Base-by-base conservation (phyloP, 1,140 invertebrate genomes). In the Periplaneta americana region DNA sequence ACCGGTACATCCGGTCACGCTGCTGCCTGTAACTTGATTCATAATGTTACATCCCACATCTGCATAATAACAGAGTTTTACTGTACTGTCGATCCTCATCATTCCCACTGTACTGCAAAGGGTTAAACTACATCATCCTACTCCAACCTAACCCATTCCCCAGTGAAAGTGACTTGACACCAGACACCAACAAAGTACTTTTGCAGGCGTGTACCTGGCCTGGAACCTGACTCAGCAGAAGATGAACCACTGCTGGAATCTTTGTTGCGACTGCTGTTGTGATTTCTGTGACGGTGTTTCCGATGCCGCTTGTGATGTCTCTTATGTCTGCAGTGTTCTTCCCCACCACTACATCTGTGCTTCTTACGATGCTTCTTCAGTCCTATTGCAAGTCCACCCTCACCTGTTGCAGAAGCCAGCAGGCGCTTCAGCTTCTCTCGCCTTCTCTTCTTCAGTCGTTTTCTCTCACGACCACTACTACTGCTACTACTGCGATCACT, bases 291-390 rank as follows among this genome's bases (percentile, higher is more conserved):
- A 37, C 86, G 88, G 79, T 90, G 90, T 83, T 90, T 90, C 37
- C 95, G 92, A 84, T 94, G 93, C 85, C 94, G 95, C 85, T 94
- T 93, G 84, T 94, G 93, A 84, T 93, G 93, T 86, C 91, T 91
- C 57, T 91, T 90, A 83, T 95, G 94, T 83, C 93, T 95, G 74
- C 94, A 93, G 83, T 91, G 91, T 81, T 94, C 92, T 81, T 94
- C 94, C 79, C 89, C 90, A 83, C 91, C 94, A 80, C 89, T 90
- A 83, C 91, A 93, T 85, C 93, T 94, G 85, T 95, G 93, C 83
- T 91, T 94, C 85, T 91, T 94, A 85, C 92, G 94, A 86, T 90
- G 93, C 85, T 92, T 92, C 83, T 91, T 92, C 85, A 34, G 86
- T 81, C 39, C 83, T 80, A 39, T 18, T 33, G 79, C 28, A 31